These are phyloP conservation scores for Mirounga angustirostris DNA, from an alignment of 2,113 vertebrate genomes.

Conservation along the genomic window DNA sequence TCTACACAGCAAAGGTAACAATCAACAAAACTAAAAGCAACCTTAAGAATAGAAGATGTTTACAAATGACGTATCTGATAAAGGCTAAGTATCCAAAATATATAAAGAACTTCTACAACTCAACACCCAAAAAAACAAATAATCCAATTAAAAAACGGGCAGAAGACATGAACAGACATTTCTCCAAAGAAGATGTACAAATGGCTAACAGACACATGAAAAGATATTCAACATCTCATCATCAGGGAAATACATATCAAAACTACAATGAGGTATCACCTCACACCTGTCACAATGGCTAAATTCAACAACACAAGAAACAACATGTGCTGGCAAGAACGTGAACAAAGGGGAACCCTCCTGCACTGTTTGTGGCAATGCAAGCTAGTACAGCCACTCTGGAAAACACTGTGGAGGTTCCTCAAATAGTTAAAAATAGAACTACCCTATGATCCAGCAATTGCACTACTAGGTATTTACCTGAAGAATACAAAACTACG, in stretches of 20 bases:
- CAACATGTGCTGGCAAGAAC: neutral
- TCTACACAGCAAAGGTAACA: neutral
- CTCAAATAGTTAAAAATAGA: neutral
- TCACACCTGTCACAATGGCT: neutral
- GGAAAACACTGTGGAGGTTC: neutral
- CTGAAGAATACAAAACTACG: neutral
- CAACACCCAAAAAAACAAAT: neutral
- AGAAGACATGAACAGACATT: neutral
- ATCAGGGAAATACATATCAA: neutral
- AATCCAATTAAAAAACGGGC: neutral
- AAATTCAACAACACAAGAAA: neutral
- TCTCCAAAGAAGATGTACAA: neutral
- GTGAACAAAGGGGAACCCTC: neutral
- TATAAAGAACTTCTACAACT: neutral
- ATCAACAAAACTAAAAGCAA: neutral
- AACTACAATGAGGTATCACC: neutral
- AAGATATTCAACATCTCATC: neutral
- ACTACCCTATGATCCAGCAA: neutral
- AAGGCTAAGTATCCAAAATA: neutral
- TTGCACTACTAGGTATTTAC: neutral
- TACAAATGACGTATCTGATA: neutral
- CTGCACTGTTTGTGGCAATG: neutral
- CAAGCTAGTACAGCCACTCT: neutral
- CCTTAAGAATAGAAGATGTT: neutral
- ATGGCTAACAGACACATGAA: neutral